Percentiles rank a stretch among this genome's conserved stretches.
Conservation (phyloP, 2,113 vertebrate species). For the Ariopsis seemanni region DNA sequence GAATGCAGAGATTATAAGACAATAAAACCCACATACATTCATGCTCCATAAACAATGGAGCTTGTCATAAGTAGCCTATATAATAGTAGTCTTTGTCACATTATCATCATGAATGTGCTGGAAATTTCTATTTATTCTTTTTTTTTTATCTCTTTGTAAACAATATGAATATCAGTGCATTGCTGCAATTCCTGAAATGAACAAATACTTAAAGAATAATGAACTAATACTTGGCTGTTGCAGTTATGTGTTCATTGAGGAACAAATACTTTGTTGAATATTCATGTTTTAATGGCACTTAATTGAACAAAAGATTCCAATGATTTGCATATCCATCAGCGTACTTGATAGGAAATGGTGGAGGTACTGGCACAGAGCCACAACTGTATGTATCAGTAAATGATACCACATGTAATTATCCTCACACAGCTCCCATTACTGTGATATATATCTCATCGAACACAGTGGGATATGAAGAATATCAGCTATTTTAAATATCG, state of each 20-base stretch:
- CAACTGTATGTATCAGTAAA: conserved; percentile 45
- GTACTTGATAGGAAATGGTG: conserved; percentile 35
- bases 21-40: conserved; percentile 57
- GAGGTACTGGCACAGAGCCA: conserved; percentile 50
- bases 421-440: conserved; percentile 36
- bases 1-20: conserved; percentile 57
- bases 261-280: conserved; percentile 50
- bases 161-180: conserved; percentile 33
- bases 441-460: conserved; percentile 39
- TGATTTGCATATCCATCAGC: conserved; percentile 41
- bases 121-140: not conserved
- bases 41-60: conserved; percentile 53
- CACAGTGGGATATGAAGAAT: conserved; percentile 23
- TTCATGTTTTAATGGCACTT: conserved; percentile 45
- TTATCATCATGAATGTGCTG: not conserved
- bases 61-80: conserved; percentile 53
- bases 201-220: conserved; percentile 60
- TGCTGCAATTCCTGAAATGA: conserved; percentile 1
- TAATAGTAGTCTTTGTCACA: conserved; percentile 30
- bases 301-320: conserved; percentile 48
- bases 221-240: conserved; percentile 14
- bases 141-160: conserved; percentile 4
- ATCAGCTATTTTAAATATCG: conserved; percentile 10
- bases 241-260: conserved; percentile 33
- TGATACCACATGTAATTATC: conserved; percentile 54